A percentile compares a stretch with the other conserved stretches of the same genome.
Evolutionary conservation across 1,140 invertebrate genomes (phyloP).

Genomic region (Triops cancriformis): DNA sequence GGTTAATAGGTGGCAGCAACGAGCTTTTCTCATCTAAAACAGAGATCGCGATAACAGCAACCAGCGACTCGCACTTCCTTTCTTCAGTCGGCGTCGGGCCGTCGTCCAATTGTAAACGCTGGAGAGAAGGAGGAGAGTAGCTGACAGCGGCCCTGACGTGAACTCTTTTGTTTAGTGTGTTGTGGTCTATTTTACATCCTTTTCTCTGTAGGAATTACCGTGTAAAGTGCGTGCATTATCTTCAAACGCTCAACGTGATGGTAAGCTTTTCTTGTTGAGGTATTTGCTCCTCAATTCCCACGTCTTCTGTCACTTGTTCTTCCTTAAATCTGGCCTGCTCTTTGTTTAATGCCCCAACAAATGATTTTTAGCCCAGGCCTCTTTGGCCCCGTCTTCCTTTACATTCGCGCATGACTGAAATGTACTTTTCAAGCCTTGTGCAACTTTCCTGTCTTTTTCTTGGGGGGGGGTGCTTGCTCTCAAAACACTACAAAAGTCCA

Average conservation of each 20-base stretch:
- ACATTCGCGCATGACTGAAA: not conserved
- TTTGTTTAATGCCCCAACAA: not conserved
- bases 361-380: too few species aligned
- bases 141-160: not conserved
- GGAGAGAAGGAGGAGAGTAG: not conserved
- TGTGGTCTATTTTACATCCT: not conserved
- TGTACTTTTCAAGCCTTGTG: not conserved
- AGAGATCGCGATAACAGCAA: not conserved
- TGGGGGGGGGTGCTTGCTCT: too few species aligned
- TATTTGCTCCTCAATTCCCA: not conserved
- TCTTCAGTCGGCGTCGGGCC: conserved; percentile 11
- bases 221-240: not conserved
- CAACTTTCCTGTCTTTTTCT: not conserved
- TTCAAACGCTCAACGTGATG: not conserved
- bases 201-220: not conserved
- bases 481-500: too few species aligned
- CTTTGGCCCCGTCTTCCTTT: not conserved
- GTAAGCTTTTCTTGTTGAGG: not conserved
- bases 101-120: not conserved
- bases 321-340: not conserved
- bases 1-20: too few species aligned
- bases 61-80: not conserved
- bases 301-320: not conserved
- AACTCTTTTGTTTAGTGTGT: conserved; percentile 6
- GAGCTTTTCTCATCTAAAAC: not conserved